Percentiles rank a stretch among this genome's conserved stretches.
Evolutionary conservation across 2,113 vertebrate genomes (phyloP).

Genomic region (Dascyllus trimaculatus): DNA sequence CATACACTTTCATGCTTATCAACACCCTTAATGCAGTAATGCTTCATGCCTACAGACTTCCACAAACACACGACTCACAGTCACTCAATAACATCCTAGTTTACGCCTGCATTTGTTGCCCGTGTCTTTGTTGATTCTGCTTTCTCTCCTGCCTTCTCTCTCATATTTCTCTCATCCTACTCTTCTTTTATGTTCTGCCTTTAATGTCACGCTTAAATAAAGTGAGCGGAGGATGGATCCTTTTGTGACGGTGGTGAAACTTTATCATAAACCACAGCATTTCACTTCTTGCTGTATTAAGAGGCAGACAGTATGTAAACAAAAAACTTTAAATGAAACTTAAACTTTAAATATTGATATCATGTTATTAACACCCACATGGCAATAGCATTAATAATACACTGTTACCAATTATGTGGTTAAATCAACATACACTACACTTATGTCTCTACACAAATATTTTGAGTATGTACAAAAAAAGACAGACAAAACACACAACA

Average conservation of each 20-base stretch:
- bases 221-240: too few species aligned
- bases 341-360: too few species aligned
- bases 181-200: neutral
- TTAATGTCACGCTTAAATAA: neutral
- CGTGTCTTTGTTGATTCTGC: neutral
- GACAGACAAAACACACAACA: too few species aligned
- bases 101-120: neutral
- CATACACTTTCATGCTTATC: neutral
- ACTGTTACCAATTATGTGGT: too few species aligned
- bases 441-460: too few species aligned
- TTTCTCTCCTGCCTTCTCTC: neutral
- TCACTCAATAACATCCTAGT: neutral
- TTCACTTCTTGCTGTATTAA: neutral
- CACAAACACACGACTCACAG: neutral
- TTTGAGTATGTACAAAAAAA: too few species aligned
- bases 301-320: neutral
- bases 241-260: neutral
- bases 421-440: too few species aligned
- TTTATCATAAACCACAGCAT: neutral
- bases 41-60: neutral
- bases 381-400: too few species aligned
- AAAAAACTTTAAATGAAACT: neutral
- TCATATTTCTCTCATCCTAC: conserved; percentile 10
- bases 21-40: neutral
- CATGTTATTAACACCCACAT: too few species aligned